Evolutionary conservation across 2,888 invertebrate genomes (phyloP).

Genomic region (Lithodes maja): DNA sequence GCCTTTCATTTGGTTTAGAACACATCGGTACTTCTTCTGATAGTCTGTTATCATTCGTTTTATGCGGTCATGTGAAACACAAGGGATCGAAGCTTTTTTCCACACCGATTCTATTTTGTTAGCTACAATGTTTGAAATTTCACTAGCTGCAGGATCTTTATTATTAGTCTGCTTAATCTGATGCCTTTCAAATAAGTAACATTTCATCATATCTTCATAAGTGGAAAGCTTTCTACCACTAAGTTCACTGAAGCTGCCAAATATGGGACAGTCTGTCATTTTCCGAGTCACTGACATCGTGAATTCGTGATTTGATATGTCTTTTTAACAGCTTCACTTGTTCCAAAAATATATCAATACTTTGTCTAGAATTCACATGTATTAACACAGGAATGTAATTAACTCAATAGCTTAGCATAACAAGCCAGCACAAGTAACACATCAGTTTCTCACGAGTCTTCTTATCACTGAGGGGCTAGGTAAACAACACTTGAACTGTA

Average conservation of each 20-base stretch:
- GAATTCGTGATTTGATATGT: background rate
- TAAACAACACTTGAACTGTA: too few relatives aligned
- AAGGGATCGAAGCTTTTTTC: background rate
- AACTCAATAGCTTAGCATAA: too few relatives aligned
- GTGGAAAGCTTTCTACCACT: background rate
- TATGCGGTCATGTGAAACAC: background rate
- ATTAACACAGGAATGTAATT: background rate
- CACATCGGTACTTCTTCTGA: background rate
- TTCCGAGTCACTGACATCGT: background rate
- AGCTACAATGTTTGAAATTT: background rate
- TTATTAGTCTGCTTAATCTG: background rate
- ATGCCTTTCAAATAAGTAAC: background rate
- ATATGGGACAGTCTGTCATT: conserved; percentile 1
- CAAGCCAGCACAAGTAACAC: too few relatives aligned
- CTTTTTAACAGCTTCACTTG: background rate
- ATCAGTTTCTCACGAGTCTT: too few relatives aligned
- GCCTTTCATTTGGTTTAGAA: background rate
- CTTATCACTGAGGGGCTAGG: too few relatives aligned
- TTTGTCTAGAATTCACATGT: background rate
- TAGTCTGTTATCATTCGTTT: background rate
- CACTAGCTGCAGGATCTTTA: background rate
- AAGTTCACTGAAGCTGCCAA: background rate
- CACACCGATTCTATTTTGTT: background rate
- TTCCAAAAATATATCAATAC: background rate
- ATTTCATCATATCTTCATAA: background rate